Base-by-base conservation (phyloP, 2,113 vertebrate genomes). In the Azemiops feae region DNA sequence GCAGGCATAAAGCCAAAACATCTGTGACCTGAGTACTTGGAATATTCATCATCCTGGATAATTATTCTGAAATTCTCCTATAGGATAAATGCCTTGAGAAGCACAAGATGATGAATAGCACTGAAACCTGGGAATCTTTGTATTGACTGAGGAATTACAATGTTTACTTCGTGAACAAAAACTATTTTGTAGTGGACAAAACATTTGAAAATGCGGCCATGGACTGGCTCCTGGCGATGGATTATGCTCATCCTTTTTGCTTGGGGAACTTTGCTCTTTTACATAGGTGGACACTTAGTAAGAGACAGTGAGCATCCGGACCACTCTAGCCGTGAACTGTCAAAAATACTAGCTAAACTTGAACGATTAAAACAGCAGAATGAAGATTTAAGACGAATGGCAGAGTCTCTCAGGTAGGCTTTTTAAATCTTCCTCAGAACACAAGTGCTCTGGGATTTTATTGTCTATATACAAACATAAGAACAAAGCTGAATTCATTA, bases 221-320 rank as follows among this genome's bases (percentile, higher is more conserved):
- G 99, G 99, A 98, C 99, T 94, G 99, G 99, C 95, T 99, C 99
- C 95, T 99, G 99, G 99, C 99, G 99, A 97, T 99, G 99, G 99
- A 99, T 99, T 98, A 99, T 99, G 98, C 98, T 99, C 96, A 99
- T 99, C 98, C 98, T 99, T 96, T 98, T 99, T 97, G 99, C 99
- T 90, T 99, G 99, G 99, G 99, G 99, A 91, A 99, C 99, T 43
- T 98, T 99, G 95, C 98, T 99, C 0, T 99, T 99, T 98, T 99
- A 99, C 96, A 99, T 99, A 93, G 99, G 99, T 4, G 99, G 99
- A 60, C 99, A 99, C 96, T 96, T 99, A 97, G 99, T 99, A 97
- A 98, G 98, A 96, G 99, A 99, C 98, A 99, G 98, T 95, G 99
- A 99, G 92, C 99, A 99, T 95, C 98, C 99, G 1, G 99, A 99